A percentile compares a stretch with the other conserved stretches of the same genome.
phyloP scores from a whole-genome alignment of 2,797 vertebrate species.

The Carcharodon carcharias region DNA sequence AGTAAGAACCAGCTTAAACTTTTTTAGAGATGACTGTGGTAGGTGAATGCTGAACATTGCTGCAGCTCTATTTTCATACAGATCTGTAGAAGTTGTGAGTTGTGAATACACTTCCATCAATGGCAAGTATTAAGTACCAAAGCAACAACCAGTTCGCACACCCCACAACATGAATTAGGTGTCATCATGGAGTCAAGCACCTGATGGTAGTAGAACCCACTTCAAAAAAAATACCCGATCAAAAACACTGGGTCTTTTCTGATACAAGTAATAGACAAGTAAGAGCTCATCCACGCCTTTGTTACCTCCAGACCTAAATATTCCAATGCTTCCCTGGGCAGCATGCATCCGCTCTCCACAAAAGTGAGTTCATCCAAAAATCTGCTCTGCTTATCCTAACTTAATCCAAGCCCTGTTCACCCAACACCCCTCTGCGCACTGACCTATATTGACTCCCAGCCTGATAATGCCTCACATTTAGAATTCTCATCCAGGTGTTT shows the following conservation, averaged over 20 bases:
- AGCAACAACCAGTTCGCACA: not conserved
- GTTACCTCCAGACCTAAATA: not conserved
- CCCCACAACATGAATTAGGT: not conserved
- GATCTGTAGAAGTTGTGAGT: not conserved
- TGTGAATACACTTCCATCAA: not conserved
- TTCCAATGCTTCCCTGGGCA: not conserved
- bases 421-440: not conserved
- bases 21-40: not conserved
- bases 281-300: not conserved
- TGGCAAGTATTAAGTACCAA: not conserved
- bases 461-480: not conserved
- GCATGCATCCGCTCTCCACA: not conserved
- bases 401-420: not conserved
- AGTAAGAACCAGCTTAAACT: not conserved
- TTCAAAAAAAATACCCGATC: not conserved
- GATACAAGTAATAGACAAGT: not conserved
- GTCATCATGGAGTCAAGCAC: not conserved
- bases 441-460: not conserved
- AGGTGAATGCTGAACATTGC: not conserved
- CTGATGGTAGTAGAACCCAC: not conserved
- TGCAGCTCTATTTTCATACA: not conserved
- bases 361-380: not conserved
- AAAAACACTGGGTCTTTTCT: not conserved
- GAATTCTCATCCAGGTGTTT: not conserved
- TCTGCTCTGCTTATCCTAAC: not conserved